Percentiles rank a stretch among this genome's conserved stretches.
Conservation (phyloP, 2,888 invertebrate genomes). For the Pristionchus maxplancki region DNA sequence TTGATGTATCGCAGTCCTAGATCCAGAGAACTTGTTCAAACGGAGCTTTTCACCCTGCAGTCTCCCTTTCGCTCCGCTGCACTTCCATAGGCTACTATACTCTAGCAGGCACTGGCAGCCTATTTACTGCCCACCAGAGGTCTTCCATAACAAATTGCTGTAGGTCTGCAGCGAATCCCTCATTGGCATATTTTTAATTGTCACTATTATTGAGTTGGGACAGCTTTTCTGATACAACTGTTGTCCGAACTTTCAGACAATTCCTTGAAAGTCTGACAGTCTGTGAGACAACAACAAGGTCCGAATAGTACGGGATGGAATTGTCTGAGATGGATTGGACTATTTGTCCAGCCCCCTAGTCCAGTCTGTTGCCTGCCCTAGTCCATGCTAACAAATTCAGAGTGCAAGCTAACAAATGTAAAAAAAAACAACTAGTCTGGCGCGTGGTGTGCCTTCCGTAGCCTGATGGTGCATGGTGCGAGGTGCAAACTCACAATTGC, state of each 20-base stretch:
- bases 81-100: not conserved
- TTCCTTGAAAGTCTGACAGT: too few relatives aligned
- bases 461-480: not conserved
- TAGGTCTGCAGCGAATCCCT: too few relatives aligned
- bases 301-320: too few relatives aligned
- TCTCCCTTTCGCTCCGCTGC: not conserved
- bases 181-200: too few relatives aligned
- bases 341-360: too few relatives aligned
- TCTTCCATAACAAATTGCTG: not conserved
- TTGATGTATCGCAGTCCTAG: not conserved
- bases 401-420: not conserved
- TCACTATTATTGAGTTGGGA: too few relatives aligned
- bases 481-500: slow-evolving; percentile 85
- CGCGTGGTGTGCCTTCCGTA: not conserved
- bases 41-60: not conserved
- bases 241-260: too few relatives aligned
- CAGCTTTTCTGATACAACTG: too few relatives aligned
- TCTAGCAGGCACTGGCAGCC: not conserved
- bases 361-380: too few relatives aligned
- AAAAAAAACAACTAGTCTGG: not conserved
- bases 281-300: too few relatives aligned
- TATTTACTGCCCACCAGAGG: not conserved
- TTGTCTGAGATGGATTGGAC: too few relatives aligned
- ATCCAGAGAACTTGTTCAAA: not conserved
- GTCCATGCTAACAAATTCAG: too few relatives aligned